Base-by-base conservation (phyloP, 2,797 vertebrate species). In the Aphelocoma californica region DNA sequence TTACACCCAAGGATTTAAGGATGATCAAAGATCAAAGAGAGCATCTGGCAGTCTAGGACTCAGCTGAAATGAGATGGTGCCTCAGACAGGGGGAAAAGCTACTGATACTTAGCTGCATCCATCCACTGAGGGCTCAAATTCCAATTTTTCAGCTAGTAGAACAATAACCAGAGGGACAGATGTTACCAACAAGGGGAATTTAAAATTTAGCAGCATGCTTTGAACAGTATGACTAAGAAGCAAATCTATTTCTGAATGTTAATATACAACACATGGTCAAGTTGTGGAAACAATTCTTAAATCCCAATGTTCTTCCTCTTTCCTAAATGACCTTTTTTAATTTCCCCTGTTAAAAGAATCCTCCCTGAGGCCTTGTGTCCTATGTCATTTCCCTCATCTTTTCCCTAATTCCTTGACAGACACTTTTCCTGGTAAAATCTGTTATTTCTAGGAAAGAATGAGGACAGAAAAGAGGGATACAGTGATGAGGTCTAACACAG, bases 341-440 rank as follows among this genome's bases (percentile, higher is more conserved):
- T 15, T 58, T 58, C 38, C 38, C 15, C 29, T 5, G 1, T 38
- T 26, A 14, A 78, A 78, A 53, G 29, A 53, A 34, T 19, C 38
- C 54, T 62, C 23, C 12, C n/a, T 66, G 3, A 3, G n/a, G 24
- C n/a, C 4, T 65, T 66, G 44, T 50, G 19, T 28, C 51, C 67
- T 26, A 14, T 2, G 9, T 13, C 0, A 2, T 58, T 80, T 56
- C 71, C n/a, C 2, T 4, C 34, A 64, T 15, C 26, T 81, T 40
- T 34, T 56, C 73, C 51, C 32, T 44, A 24, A 51, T 61, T 42
- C 31, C 60, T 36, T 42, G 36, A 42, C 5, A 38, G 21, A 28
- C 14, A 12, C 6, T 10, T 53, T 64, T 60, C 50, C 65, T 64
- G n/a, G 69, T 15, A 36, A 64, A 66, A 78, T 53, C 28, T 73